phyloP scores from a whole-genome alignment of 2,113 vertebrate genomes.

The Diphyllodes magnificus region DNA sequence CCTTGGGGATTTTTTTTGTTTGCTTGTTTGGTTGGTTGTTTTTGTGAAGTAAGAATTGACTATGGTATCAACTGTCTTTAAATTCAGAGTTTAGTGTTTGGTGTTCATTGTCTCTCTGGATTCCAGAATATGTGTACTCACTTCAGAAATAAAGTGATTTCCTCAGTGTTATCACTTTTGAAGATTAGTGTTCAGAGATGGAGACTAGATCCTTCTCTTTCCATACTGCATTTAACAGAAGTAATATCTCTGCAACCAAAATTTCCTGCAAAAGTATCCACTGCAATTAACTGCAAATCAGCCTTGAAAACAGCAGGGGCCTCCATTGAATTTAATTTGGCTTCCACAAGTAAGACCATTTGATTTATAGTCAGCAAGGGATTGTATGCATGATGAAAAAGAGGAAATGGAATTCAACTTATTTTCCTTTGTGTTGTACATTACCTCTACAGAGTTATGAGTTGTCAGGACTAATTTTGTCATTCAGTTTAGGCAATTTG shows the following conservation, averaged over 20 bases:
- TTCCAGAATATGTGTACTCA: not conserved
- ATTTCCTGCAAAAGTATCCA: not conserved
- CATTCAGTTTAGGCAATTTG: not conserved
- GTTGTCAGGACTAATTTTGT: not conserved
- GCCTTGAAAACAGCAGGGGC: not conserved
- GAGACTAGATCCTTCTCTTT: not conserved
- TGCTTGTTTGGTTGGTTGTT: not conserved
- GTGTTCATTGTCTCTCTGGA: not conserved
- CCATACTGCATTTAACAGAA: not conserved
- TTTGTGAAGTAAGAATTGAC: not conserved
- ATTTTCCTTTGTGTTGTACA: not conserved
- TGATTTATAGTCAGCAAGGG: not conserved
- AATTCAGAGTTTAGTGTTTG: not conserved
- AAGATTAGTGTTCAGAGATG: not conserved
- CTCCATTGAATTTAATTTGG: not conserved
- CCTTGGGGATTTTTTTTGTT: not conserved
- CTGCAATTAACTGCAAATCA: not conserved
- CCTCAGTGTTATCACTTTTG: not conserved
- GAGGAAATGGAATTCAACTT: not conserved
- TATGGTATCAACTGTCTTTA: not conserved
- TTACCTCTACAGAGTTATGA: not conserved
- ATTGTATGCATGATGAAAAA: not conserved
- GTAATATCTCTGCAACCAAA: not conserved
- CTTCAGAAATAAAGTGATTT: not conserved
- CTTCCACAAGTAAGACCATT: not conserved